These are phyloP conservation scores for Pogonophryne albipinna DNA, from an alignment of 2,797 vertebrate species.

Conservation along the genomic window DNA sequence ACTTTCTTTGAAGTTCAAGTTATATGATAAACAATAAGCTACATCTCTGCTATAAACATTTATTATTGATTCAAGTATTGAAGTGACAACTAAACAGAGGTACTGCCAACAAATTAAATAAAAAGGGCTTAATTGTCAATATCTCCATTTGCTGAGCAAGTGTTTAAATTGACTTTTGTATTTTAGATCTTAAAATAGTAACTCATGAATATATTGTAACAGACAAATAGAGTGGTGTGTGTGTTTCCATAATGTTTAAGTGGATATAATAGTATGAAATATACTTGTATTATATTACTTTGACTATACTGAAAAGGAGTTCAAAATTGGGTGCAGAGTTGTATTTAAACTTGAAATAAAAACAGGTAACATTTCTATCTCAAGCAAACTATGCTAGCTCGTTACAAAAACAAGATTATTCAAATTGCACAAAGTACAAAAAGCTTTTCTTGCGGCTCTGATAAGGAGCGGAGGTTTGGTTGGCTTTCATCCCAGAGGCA, in stretches of 20 bases:
- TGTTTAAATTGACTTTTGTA: not conserved
- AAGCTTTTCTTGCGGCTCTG: slow-evolving; percentile 21
- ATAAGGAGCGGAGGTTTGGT: slow-evolving; percentile 14
- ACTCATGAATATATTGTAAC: not conserved
- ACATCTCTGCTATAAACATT: slow-evolving; percentile 6
- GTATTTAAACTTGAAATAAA: not conserved
- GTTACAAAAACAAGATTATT: slow-evolving; percentile 17
- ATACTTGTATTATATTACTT: not conserved
- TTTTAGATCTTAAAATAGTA: not conserved
- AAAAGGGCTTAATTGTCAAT: not conserved
- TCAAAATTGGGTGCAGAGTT: not conserved
- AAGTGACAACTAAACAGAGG: not conserved
- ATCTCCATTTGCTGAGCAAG: not conserved
- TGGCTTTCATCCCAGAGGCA: slow-evolving; percentile 15
- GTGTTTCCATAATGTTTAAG: not conserved
- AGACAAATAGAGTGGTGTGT: not conserved
- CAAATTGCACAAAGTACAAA: slow-evolving; percentile 9
- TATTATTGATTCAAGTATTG: not conserved
- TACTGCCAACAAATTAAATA: not conserved
- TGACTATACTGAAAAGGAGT: not conserved
- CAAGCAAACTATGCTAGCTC: too few species aligned
- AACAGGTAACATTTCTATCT: too few species aligned
- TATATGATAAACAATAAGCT: not conserved
- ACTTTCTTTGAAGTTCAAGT: not conserved
- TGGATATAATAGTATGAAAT: not conserved